Evolutionary conservation across 2,113 vertebrate genomes (phyloP), one percentile per base, ranked within the genome.

Genomic region (Chionodraco myersi): DNA sequence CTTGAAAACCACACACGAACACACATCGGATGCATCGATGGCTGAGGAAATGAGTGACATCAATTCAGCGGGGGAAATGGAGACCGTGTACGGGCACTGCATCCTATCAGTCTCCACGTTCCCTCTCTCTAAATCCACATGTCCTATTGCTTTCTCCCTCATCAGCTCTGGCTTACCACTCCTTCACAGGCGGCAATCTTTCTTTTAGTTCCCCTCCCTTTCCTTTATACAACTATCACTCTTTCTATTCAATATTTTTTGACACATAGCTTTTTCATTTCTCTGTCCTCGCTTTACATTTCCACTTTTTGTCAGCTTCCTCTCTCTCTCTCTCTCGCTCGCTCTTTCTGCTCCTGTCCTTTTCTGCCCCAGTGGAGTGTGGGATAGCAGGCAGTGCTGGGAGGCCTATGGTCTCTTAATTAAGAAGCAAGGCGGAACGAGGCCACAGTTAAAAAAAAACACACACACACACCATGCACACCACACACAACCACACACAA

Each of bases 361-460:
- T 88, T 83, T 79, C 82, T 87, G 74, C 84, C 86, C 80, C 90
- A 82, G 75, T 86, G 85, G 86, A 90, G 75, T 86, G 83, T 78
- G 72, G 79, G 86, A 84, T 86, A 82, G 84, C 75, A 83, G 74
- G 86, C 83, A 68, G 81, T 66, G 79, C 90, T 90, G 73, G 62
- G 77, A 90, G 87, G 87, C 86, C 90, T 73, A 78, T 41, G 74
- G 87, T 79, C 88, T 86, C 89, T 92, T 94, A 92, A 93, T 94
- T 94, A 94, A 90, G 89, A 91, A 89, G 82, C 88, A 89, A 86
- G 76, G 87, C 65, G 70, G 88, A 94, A 92, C 77, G 84, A 91
- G 91, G 91, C 86, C 88, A 92, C 77, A 41, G 86, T 86, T 93
- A 21, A 21, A 21, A 92, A 90, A 90, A 88, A 92, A 91, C 87